Evolutionary conservation across 2,797 vertebrate species (phyloP).

Genomic region (Naso thynnoides): DNA sequence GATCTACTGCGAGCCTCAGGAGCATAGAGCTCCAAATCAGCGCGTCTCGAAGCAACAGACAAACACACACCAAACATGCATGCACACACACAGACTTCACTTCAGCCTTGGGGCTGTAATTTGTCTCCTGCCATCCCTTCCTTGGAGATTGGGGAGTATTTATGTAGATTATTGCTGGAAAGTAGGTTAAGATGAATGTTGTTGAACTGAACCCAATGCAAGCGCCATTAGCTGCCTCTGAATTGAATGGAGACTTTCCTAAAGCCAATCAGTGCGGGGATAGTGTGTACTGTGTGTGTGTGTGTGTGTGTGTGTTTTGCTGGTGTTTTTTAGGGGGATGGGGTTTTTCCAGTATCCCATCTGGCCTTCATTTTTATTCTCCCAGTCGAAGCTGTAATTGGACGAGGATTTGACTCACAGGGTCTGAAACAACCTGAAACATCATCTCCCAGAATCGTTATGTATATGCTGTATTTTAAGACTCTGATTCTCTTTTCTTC

Average conservation of each 20-base stretch:
- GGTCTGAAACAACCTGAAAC: constrained; percentile 17
- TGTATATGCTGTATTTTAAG: not conserved
- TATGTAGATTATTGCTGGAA: constrained; percentile 83
- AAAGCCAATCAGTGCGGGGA: constrained; percentile 32
- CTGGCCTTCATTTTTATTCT: constrained; percentile 17
- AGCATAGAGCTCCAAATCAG: constrained; percentile 52
- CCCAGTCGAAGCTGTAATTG: constrained; percentile 26
- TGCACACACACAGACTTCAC: constrained; percentile 42
- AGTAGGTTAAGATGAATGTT: constrained; percentile 84
- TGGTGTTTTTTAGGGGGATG: constrained; percentile 26
- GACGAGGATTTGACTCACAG: constrained; percentile 9
- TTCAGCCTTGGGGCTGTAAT: constrained; percentile 71
- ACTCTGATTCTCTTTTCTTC: not conserved
- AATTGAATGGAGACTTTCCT: constrained; percentile 30
- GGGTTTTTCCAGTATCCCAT: constrained; percentile 40
- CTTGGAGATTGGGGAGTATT: constrained; percentile 71
- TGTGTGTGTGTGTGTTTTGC: constrained; percentile 11
- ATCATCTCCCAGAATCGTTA: constrained; percentile 20
- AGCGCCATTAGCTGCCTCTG: constrained; percentile 60
- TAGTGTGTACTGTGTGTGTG: constrained; percentile 17
- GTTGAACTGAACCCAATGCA: constrained; percentile 52
- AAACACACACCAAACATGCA: constrained; percentile 18
- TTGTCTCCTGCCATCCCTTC: constrained; percentile 76
- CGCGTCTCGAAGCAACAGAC: constrained; percentile 54
- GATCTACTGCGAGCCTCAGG: constrained; percentile 49